Percentiles rank a stretch among this genome's conserved stretches.
These are phyloP conservation scores for Pseudomugil gertrudae DNA, from an alignment of 2,797 vertebrate species.

Conservation along the genomic window DNA sequence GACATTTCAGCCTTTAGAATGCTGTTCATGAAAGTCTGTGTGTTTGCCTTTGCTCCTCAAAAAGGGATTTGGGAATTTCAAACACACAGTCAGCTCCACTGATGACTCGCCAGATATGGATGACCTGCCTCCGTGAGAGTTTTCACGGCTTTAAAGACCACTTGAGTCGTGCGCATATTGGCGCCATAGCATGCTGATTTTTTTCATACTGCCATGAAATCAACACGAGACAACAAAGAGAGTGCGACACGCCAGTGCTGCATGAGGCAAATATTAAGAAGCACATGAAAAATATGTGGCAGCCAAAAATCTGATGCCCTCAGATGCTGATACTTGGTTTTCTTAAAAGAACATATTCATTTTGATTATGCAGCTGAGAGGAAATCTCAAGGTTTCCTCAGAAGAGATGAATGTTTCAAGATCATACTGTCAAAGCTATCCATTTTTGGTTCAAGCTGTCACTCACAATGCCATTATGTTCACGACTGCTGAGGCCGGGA, in stretches of 20 bases:
- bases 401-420: slow-evolving; percentile 54
- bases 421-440: slow-evolving; percentile 36
- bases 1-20: slow-evolving; percentile 41
- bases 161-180: slow-evolving; percentile 22
- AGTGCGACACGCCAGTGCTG: slow-evolving; percentile 12
- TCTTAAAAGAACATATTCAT: slow-evolving; percentile 20
- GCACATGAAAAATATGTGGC: slow-evolving; percentile 30
- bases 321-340: slow-evolving; percentile 22
- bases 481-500: slow-evolving; percentile 25
- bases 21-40: slow-evolving; percentile 13
- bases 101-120: slow-evolving; percentile 64
- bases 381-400: slow-evolving; percentile 45
- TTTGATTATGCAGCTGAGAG: slow-evolving; percentile 15
- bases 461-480: slow-evolving; percentile 55
- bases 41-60: slow-evolving; percentile 20
- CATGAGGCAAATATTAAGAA: slow-evolving; percentile 41
- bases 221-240: slow-evolving; percentile 59
- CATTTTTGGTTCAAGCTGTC: slow-evolving; percentile 62
- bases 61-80: slow-evolving; percentile 53
- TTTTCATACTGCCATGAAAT: not conserved
- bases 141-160: slow-evolving; percentile 57
- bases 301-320: slow-evolving; percentile 3
- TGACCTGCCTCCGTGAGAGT: slow-evolving; percentile 51
- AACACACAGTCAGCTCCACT: slow-evolving; percentile 55
- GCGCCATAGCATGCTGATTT: slow-evolving; percentile 54